A percentile compares a stretch with the other conserved stretches of the same genome.
These are phyloP conservation scores for Hemitrygon akajei DNA, from an alignment of 2,797 vertebrate genomes.

Conservation along the genomic window DNA sequence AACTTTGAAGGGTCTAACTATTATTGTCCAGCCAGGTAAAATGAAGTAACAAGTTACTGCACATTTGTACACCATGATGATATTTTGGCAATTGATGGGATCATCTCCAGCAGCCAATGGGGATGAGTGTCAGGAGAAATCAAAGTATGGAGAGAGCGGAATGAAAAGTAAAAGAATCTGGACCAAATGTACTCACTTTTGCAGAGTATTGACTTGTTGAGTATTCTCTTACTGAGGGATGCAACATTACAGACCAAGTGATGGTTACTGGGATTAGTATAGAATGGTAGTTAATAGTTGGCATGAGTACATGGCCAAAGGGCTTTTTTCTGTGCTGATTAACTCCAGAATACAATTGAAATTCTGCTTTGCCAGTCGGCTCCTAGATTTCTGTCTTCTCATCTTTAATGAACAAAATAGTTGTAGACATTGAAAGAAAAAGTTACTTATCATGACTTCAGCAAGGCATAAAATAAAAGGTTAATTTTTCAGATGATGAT, in stretches of 20 bases:
- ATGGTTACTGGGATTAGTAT: too few species aligned
- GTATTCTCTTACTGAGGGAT: too few species aligned
- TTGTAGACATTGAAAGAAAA: background rate
- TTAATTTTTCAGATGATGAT: background rate
- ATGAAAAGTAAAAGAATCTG: background rate
- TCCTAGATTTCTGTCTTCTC: background rate
- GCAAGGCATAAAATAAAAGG: background rate
- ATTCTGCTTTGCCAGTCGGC: background rate
- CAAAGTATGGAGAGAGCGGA: background rate
- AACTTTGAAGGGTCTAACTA: background rate
- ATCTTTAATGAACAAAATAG: background rate
- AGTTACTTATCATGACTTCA: background rate
- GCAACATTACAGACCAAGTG: too few species aligned
- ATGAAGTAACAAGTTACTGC: background rate
- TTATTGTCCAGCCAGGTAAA: background rate
- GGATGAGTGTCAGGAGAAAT: background rate
- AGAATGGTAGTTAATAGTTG: too few species aligned
- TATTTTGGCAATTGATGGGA: background rate
- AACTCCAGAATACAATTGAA: background rate
- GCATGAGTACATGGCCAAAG: too few species aligned
- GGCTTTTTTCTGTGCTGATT: too few species aligned
- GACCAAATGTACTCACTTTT: too few species aligned
- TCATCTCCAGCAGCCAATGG: background rate
- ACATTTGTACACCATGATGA: background rate
- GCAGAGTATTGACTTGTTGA: too few species aligned